These are phyloP conservation scores for Plagodis dolabraria DNA, from an alignment of 2,888 invertebrate genomes.

Conservation along the genomic window DNA sequence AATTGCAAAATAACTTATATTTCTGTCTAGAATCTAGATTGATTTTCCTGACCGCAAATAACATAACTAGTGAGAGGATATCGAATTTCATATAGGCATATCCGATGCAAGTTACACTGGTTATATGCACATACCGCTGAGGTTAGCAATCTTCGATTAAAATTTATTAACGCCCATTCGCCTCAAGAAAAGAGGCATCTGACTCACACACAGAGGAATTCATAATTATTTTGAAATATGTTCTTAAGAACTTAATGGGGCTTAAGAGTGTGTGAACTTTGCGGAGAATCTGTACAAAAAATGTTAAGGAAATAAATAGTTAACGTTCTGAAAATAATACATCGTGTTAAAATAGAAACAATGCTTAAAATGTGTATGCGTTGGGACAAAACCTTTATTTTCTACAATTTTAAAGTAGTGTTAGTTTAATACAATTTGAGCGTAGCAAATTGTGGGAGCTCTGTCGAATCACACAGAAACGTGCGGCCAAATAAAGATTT, in stretches of 20 bases:
- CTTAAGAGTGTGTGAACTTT: slow-evolving; percentile 32
- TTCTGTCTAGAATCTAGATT: no score
- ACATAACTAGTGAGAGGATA: slow-evolving; percentile 24
- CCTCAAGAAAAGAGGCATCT: slow-evolving; percentile 22
- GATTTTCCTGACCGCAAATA: slow-evolving; percentile 9
- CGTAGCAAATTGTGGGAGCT: slow-evolving; percentile 32
- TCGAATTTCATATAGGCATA: slow-evolving; percentile 26
- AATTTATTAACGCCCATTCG: slow-evolving; percentile 30
- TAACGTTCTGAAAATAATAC: slow-evolving; percentile 3
- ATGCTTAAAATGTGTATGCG: slow-evolving; percentile 2
- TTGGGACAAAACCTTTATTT: slow-evolving; percentile 1
- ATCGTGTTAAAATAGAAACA: slow-evolving; percentile 1
- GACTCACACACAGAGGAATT: slow-evolving; percentile 34
- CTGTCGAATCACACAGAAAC: slow-evolving; percentile 38
- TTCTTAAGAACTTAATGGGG: slow-evolving; percentile 20
- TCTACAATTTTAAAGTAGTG: slow-evolving; percentile 1
- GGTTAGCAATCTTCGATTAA: slow-evolving; percentile 34
- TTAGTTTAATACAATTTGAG: slow-evolving; percentile 20
- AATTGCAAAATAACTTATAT: no score
- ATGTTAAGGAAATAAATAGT: slow-evolving; percentile 3
- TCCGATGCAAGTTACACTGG: slow-evolving; percentile 21
- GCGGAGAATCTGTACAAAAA: slow-evolving; percentile 10
- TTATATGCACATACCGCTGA: slow-evolving; percentile 21
- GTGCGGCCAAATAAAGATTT: slow-evolving; percentile 46
- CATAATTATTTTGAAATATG: slow-evolving; percentile 29